phyloP scores from a whole-genome alignment of 2,888 invertebrate species.

The Caenorhabditis virilis region DNA sequence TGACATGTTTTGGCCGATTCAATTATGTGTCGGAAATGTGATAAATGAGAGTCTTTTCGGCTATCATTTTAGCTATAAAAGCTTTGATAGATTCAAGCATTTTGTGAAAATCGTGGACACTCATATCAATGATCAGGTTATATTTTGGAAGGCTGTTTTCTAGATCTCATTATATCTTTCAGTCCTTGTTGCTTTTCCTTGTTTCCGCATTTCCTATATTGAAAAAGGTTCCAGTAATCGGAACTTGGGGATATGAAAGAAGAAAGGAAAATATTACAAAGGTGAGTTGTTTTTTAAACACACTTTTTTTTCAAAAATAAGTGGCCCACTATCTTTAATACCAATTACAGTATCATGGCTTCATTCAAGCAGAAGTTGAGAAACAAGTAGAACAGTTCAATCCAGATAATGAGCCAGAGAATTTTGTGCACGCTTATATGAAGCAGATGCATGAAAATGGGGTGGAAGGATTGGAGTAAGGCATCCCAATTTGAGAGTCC shows the following conservation, averaged over 20 bases:
- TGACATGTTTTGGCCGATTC: constrained; percentile 42
- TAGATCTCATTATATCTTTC: too few relatives aligned
- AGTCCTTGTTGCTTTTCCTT: too few relatives aligned
- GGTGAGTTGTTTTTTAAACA: too few relatives aligned
- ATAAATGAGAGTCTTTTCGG: constrained; percentile 53
- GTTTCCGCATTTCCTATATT: constrained; percentile 28
- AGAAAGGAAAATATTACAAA: constrained; percentile 12
- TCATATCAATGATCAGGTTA: constrained; percentile 7
- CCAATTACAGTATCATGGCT: constrained; percentile 16
- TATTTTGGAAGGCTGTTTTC: too few relatives aligned
- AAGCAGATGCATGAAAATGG: too few relatives aligned
- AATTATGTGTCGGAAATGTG: constrained; percentile 53
- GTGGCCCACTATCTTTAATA: too few relatives aligned
- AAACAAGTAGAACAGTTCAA: constrained; percentile 23
- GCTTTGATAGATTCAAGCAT: constrained; percentile 33
- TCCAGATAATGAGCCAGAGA: constrained; percentile 26
- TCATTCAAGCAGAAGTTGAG: constrained; percentile 25
- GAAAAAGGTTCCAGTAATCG: constrained; percentile 30
- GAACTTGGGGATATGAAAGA: constrained; percentile 15
- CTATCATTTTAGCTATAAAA: constrained; percentile 32
- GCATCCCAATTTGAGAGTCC: too few relatives aligned
- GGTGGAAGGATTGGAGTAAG: too few relatives aligned
- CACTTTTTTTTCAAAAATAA: too few relatives aligned
- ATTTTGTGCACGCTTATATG: constrained; percentile 45
- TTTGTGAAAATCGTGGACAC: constrained; percentile 19